Evolutionary conservation across 2,113 vertebrate genomes (phyloP).

Genomic region (Bos indicus): DNA sequence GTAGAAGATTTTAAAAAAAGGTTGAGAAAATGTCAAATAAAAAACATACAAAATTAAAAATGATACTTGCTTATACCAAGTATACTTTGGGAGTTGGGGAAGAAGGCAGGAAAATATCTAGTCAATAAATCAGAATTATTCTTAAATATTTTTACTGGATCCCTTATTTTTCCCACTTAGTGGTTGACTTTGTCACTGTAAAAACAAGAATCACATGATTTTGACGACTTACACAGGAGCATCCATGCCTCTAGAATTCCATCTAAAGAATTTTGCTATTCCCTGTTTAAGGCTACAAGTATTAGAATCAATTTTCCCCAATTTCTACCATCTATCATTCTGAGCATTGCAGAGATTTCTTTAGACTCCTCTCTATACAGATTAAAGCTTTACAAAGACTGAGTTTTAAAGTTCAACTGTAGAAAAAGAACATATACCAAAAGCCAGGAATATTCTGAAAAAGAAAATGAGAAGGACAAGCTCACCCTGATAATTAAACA

Average conservation of each 20-base stretch:
- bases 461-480: not conserved
- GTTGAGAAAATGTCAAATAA: slow-evolving; percentile 32
- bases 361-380: not conserved
- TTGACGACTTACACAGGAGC: not conserved
- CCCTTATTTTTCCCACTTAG: not conserved
- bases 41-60: slow-evolving; percentile 28
- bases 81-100: not conserved
- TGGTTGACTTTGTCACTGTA: not conserved
- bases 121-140: not conserved
- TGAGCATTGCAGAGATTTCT: not conserved
- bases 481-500: not conserved
- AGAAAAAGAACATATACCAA: not conserved
- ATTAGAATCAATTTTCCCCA: not conserved
- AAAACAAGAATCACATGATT: not conserved
- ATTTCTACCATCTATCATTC: not conserved
- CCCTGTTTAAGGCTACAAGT: not conserved
- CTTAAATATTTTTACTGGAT: not conserved
- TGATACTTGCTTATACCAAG: not conserved
- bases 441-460: not conserved
- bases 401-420: not conserved
- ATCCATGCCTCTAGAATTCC: not conserved
- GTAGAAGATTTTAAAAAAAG: not conserved
- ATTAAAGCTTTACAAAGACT: not conserved
- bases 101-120: not conserved
- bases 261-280: not conserved